A percentile compares a stretch with the other conserved stretches of the same genome.
phyloP scores from a whole-genome alignment of 2,888 invertebrate genomes.

The Ochropacha duplaris region DNA sequence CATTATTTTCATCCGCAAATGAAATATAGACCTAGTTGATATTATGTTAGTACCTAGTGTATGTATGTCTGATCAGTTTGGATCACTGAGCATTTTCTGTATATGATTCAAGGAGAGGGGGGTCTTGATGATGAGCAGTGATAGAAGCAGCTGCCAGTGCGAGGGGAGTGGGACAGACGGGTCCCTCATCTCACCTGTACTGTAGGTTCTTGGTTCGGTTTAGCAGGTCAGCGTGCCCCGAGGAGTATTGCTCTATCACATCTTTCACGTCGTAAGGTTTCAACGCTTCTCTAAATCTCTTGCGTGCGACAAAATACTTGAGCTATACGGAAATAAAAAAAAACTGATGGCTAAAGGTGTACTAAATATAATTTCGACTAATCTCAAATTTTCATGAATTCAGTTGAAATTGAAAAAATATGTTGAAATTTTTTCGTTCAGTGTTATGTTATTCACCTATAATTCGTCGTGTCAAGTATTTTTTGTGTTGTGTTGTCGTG shows the following conservation, averaged over 20 bases:
- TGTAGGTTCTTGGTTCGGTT: conserved; percentile 94
- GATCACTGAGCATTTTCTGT: conserved; percentile 4
- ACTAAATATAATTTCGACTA: conserved; percentile 2
- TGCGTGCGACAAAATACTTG: conserved; percentile 94
- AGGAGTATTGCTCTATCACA: conserved; percentile 96
- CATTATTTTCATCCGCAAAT: too few species aligned
- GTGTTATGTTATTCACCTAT: background rate
- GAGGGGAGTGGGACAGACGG: conserved; percentile 20
- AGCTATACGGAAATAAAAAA: conserved; percentile 85
- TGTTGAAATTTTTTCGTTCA: background rate
- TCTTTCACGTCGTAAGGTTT: conserved; percentile 97
- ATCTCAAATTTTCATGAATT: background rate
- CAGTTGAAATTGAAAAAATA: background rate
- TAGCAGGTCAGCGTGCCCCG: conserved; percentile 93
- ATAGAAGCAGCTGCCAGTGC: conserved; percentile 40
- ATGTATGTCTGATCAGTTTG: conserved; percentile 1
- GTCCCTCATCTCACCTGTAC: conserved; percentile 85
- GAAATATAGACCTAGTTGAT: background rate
- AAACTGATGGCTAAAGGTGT: conserved; percentile 49
- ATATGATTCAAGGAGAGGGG: conserved; percentile 18
- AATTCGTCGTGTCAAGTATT: background rate
- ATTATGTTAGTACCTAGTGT: conserved; percentile 19
- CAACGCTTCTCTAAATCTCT: conserved; percentile 95
- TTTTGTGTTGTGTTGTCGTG: background rate
- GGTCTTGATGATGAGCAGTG: conserved; percentile 44